Percentiles rank a stretch among this genome's conserved stretches.
phyloP scores from a whole-genome alignment of 2,113 vertebrate species.

The Thymallus thymallus region DNA sequence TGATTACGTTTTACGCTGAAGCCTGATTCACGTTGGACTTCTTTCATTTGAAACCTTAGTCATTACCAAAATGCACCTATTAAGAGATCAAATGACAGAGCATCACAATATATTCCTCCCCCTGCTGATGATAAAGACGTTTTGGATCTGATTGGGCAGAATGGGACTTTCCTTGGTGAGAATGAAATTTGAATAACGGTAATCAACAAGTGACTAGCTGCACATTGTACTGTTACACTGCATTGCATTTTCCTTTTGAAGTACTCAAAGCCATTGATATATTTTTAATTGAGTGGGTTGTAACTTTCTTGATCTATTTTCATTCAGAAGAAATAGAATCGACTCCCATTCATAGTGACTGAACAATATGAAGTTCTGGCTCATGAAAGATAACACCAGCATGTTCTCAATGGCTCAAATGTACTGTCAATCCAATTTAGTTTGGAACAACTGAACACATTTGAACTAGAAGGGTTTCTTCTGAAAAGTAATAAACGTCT shows the following conservation, averaged over 20 bases:
- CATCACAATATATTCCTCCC: too few relatives aligned
- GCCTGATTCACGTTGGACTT: too few relatives aligned
- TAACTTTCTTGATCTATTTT: constrained; percentile 61
- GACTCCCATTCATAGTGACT: constrained; percentile 42
- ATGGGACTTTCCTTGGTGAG: neutral
- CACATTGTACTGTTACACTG: constrained; percentile 32
- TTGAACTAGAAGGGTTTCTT: constrained; percentile 8
- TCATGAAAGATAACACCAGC: constrained; percentile 48
- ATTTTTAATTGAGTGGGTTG: constrained; percentile 53
- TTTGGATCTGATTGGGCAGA: too few relatives aligned
- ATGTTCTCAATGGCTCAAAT: constrained; percentile 32
- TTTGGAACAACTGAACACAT: constrained; percentile 32
- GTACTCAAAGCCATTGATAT: constrained; percentile 38
- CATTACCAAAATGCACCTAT: too few relatives aligned
- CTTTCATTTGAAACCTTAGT: too few relatives aligned
- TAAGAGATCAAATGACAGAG: too few relatives aligned
- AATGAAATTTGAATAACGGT: constrained; percentile 40
- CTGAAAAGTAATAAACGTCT: constrained; percentile 23
- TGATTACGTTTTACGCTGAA: too few relatives aligned
- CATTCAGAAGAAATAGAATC: constrained; percentile 51
- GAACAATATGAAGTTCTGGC: constrained; percentile 43
- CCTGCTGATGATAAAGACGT: too few relatives aligned
- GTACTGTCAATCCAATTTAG: constrained; percentile 24
- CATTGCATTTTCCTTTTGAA: constrained; percentile 41
- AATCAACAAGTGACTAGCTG: constrained; percentile 39